phyloP scores from a whole-genome alignment of 2,113 vertebrate genomes.

The Triplophysa tibetana region DNA sequence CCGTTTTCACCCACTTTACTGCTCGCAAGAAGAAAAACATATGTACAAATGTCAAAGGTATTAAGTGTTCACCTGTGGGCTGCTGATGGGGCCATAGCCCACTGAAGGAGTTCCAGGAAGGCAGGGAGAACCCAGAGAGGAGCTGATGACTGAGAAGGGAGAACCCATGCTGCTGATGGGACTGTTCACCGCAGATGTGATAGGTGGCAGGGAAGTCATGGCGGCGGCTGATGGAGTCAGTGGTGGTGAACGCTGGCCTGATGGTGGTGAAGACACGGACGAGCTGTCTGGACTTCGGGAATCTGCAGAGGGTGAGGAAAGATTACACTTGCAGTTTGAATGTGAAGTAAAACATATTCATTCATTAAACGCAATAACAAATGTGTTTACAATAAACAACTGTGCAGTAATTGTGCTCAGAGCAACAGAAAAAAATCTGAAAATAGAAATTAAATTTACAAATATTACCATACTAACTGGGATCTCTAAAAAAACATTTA shows the following conservation, averaged over 20 bases:
- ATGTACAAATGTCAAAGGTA: not conserved
- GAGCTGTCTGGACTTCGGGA: constrained; percentile 90
- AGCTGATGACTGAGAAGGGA: constrained; percentile 90
- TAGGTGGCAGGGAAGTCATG: constrained; percentile 76
- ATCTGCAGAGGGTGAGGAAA: constrained; percentile 66
- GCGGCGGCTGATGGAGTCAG: constrained; percentile 73
- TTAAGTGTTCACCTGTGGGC: constrained; percentile 78
- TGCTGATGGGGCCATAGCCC: constrained; percentile 89
- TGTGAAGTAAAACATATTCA: no score
- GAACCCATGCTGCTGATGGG: constrained; percentile 84
- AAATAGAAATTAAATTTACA: no score
- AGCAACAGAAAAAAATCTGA: no score
- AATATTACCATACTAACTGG: no score
- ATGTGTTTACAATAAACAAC: no score
- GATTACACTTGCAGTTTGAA: not conserved
- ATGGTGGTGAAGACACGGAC: constrained; percentile 81
- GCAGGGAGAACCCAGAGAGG: constrained; percentile 87
- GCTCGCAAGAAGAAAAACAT: no score
- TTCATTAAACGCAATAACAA: no score
- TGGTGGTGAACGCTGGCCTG: constrained; percentile 73
- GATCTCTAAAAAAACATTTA: no score
- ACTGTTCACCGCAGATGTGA: constrained; percentile 76
- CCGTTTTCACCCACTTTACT: no score
- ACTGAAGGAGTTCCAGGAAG: constrained; percentile 86
- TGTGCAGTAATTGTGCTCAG: no score